phyloP scores from a whole-genome alignment of 2,888 invertebrate species.

The Pollenia angustigena region DNA sequence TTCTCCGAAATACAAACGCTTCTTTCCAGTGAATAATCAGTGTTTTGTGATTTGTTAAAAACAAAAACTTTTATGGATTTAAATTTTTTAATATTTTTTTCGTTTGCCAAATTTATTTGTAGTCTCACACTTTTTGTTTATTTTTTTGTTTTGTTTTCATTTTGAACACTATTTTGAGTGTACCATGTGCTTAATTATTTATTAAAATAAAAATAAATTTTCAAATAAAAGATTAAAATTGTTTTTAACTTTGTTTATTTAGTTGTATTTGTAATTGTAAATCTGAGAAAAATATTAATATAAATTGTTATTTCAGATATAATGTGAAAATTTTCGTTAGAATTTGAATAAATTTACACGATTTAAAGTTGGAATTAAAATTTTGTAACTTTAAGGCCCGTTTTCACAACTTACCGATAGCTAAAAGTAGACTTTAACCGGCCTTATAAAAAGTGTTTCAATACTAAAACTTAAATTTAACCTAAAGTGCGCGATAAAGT shows the following conservation, averaged over 20 bases:
- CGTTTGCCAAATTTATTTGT: conserved; percentile 7
- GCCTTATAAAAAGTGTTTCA: too few species aligned
- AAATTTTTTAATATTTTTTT: conserved; percentile 17
- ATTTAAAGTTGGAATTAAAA: background rate
- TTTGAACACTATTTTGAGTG: conserved; percentile 18
- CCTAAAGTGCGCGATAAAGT: too few species aligned
- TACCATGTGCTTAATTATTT: conserved; percentile 58
- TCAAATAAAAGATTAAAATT: too few species aligned
- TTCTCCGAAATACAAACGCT: conserved; percentile 32
- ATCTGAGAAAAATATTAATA: background rate
- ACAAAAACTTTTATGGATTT: conserved; percentile 35
- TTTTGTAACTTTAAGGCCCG: too few species aligned
- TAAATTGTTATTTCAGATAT: background rate
- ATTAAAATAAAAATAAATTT: background rate
- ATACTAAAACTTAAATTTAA: too few species aligned
- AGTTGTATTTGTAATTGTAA: background rate
- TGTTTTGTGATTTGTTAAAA: conserved; percentile 51
- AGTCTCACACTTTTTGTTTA: conserved; percentile 11
- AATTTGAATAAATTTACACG: background rate
- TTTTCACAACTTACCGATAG: too few species aligned
- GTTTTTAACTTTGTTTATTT: background rate
- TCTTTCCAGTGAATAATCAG: conserved; percentile 41
- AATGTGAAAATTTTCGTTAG: background rate
- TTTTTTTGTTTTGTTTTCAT: conserved; percentile 13
- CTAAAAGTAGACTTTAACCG: too few species aligned